Percentiles rank a stretch among this genome's conserved stretches.
Conservation (phyloP, 1,140 invertebrate species). For the Calephelis nemesis region DNA sequence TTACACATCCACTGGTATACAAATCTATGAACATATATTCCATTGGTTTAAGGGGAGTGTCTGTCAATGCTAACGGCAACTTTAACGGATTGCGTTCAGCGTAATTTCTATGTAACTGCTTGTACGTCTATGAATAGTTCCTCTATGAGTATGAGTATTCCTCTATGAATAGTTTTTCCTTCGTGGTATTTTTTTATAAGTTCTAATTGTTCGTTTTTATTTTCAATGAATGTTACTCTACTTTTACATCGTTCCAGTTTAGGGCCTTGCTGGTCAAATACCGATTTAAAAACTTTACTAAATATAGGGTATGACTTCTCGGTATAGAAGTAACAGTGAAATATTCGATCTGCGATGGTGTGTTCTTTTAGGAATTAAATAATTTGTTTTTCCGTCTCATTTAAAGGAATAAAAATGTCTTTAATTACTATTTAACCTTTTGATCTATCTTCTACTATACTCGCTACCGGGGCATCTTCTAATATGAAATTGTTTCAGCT, state of each 20-base stretch:
- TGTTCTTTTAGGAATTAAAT: constrained; percentile 36
- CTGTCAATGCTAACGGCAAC: constrained; percentile 27
- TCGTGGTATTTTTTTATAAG: constrained; percentile 49
- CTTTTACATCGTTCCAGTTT: constrained; percentile 33
- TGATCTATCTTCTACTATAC: constrained; percentile 35
- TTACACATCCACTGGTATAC: constrained; percentile 29
- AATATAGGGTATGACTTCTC: constrained; percentile 32
- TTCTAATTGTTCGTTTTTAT: no score
- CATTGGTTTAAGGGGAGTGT: constrained; percentile 29
- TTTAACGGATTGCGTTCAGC: constrained; percentile 29
- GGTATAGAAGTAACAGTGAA: constrained; percentile 39
- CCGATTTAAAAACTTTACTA: constrained; percentile 26
- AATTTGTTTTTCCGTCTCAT: constrained; percentile 34
- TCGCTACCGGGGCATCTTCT: constrained; percentile 32
- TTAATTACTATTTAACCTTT: constrained; percentile 38
- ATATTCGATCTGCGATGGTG: no score
- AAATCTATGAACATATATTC: constrained; percentile 35
- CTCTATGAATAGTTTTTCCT: constrained; percentile 50
- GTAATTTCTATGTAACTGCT: constrained; percentile 48
- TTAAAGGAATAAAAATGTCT: constrained; percentile 38
- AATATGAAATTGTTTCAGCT: constrained; percentile 36
- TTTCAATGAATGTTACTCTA: constrained; percentile 43
- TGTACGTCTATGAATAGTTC: no score
- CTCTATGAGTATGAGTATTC: no score
- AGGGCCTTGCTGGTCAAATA: constrained; percentile 34